phyloP scores from a whole-genome alignment of 1,140 invertebrate genomes.

The Sinella curviseta region DNA sequence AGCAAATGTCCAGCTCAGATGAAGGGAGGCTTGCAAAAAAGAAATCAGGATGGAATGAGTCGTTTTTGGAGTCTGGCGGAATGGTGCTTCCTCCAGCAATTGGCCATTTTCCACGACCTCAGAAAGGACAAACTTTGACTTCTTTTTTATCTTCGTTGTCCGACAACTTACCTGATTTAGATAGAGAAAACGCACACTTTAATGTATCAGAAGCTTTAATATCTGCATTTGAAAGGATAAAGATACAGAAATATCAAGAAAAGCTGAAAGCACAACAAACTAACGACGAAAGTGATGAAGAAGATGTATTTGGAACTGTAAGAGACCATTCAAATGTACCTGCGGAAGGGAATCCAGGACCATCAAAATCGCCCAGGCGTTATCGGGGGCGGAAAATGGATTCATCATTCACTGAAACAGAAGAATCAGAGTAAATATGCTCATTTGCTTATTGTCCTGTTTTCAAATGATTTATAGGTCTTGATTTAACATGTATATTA shows the following conservation, averaged over 20 bases:
- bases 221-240: constrained; percentile 69
- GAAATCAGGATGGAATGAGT: constrained; percentile 22
- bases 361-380: neutral
- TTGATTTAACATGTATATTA: too few species aligned
- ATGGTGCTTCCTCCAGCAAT: constrained; percentile 62
- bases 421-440: constrained; percentile 48
- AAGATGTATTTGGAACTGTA: constrained; percentile 44
- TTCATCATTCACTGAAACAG: constrained; percentile 43
- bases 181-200: constrained; percentile 85
- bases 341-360: neutral
- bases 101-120: constrained; percentile 65
- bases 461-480: too few species aligned
- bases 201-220: constrained; percentile 81
- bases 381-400: neutral
- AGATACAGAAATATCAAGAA: constrained; percentile 43
- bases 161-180: constrained; percentile 72
- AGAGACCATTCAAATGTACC: neutral
- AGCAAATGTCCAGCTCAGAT: neutral
- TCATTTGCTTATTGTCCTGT: neutral
- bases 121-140: constrained; percentile 71
- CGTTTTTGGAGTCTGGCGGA: constrained; percentile 55
- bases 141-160: constrained; percentile 73
- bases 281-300: constrained; percentile 23
- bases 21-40: neutral
- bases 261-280: constrained; percentile 20